Base-by-base conservation (phyloP, 2,113 vertebrate genomes). In the Sylvia atricapilla region DNA sequence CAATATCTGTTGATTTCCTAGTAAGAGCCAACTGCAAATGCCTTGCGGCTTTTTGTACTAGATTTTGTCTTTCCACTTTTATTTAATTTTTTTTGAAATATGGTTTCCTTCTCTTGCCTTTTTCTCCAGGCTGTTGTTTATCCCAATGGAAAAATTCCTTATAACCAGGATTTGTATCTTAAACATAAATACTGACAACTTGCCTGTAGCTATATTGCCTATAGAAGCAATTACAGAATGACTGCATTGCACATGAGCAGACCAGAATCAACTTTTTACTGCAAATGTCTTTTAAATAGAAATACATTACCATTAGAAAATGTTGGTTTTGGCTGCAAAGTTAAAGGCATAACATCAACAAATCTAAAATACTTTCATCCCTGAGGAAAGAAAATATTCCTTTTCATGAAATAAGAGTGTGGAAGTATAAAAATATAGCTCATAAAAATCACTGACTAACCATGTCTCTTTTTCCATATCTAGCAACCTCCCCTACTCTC, bases 121-220 rank as follows among this genome's bases (percentile, higher is more conserved):
- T 85, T 93, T 86, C 88, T 91, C 46, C 21, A 56, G 81, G 74
- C n/a, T 88, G 55, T 41, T 84, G 30, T 95, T 96, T 91, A 73
- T 68, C 49, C 46, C 87, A 52, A 58, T 64, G 47, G 28, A 69
- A 85, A 87, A 89, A 55, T 84, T 83, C 17, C 56, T 89, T 81
- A 80, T 64, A 89, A 87, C 5, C 49, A 63, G 37, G 37, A 60
- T 86, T 85, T 78, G 8, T 93, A 59, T 55, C 44, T 93, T 72
- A 69, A 85, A 77, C 47, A 78, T 72, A 93, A 93, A 87, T 63
- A 87, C 28, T 92, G 86, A 91, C 70, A 93, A 52, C 41, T 94
- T 56, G 53, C 64, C 50, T 67, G 18, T 7, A 22, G 78, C 35
- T 85, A 28, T 67, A 66, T 33, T 83, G 52, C 39, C 28, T 63